Percentiles rank a stretch among this genome's conserved stretches.
phyloP scores from a whole-genome alignment of 2,888 invertebrate species.

The Panzeria rudis region DNA sequence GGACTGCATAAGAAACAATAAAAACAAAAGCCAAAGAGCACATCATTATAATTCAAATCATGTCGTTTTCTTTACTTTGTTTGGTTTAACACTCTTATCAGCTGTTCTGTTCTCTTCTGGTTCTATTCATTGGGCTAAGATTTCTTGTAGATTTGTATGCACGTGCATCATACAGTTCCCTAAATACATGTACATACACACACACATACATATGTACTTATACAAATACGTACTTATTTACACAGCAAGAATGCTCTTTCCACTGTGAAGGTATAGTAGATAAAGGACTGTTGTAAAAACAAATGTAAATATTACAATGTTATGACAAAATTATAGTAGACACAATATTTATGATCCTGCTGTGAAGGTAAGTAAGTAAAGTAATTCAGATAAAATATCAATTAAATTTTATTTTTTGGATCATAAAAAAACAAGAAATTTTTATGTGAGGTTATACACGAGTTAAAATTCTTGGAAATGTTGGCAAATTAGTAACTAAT shows the following conservation, averaged over 20 bases:
- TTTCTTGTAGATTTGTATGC: conserved; percentile 8
- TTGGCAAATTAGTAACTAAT: conserved; percentile 7
- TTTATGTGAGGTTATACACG: conserved; percentile 14
- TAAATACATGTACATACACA: not conserved
- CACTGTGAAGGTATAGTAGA: not conserved
- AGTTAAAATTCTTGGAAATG: conserved; percentile 31
- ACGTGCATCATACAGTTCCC: not conserved
- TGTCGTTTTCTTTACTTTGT: conserved; percentile 37
- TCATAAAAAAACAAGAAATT: not conserved
- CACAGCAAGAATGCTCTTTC: conserved; percentile 5
- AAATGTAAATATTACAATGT: conserved; percentile 47
- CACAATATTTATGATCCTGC: conserved; percentile 52
- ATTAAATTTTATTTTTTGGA: conserved; percentile 15
- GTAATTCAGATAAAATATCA: conserved; percentile 31
- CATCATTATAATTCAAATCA: conserved; percentile 69
- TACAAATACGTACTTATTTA: not conserved
- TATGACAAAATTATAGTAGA: conserved; percentile 57
- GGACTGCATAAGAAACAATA: conserved; percentile 69
- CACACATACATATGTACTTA: not conserved
- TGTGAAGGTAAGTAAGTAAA: conserved; percentile 24
- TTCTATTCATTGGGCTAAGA: conserved; percentile 6
- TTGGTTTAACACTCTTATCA: conserved; percentile 69
- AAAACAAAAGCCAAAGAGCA: conserved; percentile 44
- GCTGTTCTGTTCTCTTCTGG: conserved; percentile 47
- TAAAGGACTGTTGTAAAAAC: conserved; percentile 19